Base-by-base conservation (phyloP, 2,797 vertebrate species). In the Echiichthys vipera region DNA sequence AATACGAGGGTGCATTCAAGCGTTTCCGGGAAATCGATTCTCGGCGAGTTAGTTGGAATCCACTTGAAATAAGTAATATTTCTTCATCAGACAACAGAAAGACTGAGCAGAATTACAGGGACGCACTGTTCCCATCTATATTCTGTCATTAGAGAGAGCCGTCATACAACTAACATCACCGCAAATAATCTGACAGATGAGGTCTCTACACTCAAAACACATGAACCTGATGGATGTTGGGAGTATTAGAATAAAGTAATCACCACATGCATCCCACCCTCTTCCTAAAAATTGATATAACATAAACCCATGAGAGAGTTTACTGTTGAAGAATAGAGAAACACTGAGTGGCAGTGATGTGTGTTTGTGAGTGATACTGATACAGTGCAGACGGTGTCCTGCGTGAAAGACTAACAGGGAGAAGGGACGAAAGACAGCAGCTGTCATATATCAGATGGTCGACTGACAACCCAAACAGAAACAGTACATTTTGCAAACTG, bases 51-150 rank as follows among this genome's bases (percentile, higher is more conserved):
- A 54, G 42, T 34, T 57, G 24, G 58, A 77, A 68, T 67, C 32
- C n/a, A 50, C 7, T 59, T 55, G 29, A 55, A 61, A 64, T 37
- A 49, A 59, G 5, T 43, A n/a, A 55, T 66, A 55, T n/a, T 42
- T 65, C n/a, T 69, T 67, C 8, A 55, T 30, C 10, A 70, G 10
- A 37, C 20, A n/a, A 55, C 27, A 74, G 36, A 27, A 64, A 9
- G 58, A 54, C 13, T 15, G 11, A 65, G 32, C 45, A 65, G 67
- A 66, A 77, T 69, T 58, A 71, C 11, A 47, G 75, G 2, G n/a
- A 67, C 15, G 6, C 15, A 53, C 49, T 61, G 77, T 89, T 89
- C 67, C 59, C 61, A 40, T 73, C 66, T 70, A 86, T 72, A 77
- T 88, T 83, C 63, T 80, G 65, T 77, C 65, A 27, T 62, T 59